These are phyloP conservation scores for Corticium candelabrum DNA, from an alignment of 37 sponge, comb jelly and placozoan genomes.

Conservation along the genomic window DNA sequence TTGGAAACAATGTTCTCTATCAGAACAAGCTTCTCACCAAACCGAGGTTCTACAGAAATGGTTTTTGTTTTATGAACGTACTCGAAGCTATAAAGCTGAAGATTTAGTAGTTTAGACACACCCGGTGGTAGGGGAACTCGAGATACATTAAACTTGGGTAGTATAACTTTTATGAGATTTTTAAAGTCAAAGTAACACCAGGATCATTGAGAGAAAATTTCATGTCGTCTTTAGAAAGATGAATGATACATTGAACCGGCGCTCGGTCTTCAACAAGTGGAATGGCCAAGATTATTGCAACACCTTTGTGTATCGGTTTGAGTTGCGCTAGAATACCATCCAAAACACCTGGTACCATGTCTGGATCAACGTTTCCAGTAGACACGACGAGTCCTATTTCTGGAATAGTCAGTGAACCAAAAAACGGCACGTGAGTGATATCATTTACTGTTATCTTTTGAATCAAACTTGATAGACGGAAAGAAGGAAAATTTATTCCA, in stretches of 20 bases:
- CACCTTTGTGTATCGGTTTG: background rate
- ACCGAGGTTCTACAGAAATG: background rate
- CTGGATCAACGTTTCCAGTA: background rate
- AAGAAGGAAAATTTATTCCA: background rate
- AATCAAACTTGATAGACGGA: background rate
- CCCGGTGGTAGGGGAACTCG: background rate
- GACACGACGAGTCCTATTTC: background rate
- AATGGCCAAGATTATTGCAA: background rate
- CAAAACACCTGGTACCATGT: background rate
- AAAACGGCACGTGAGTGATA: background rate
- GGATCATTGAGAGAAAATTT: background rate
- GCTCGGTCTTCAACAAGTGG: background rate
- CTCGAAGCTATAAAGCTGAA: background rate
- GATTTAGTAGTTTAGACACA: background rate
- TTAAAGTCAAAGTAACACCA: background rate
- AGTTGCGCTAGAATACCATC: background rate
- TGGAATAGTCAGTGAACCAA: background rate
- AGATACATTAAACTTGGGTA: background rate
- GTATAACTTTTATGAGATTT: background rate
- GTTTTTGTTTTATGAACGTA: background rate
- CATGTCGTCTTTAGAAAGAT: background rate
- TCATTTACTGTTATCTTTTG: background rate
- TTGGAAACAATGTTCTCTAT: background rate
- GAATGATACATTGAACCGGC: background rate
- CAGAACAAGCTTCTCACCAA: background rate